phyloP scores from a whole-genome alignment of 1,140 invertebrate genomes.

The Tetramorium alpestre region DNA sequence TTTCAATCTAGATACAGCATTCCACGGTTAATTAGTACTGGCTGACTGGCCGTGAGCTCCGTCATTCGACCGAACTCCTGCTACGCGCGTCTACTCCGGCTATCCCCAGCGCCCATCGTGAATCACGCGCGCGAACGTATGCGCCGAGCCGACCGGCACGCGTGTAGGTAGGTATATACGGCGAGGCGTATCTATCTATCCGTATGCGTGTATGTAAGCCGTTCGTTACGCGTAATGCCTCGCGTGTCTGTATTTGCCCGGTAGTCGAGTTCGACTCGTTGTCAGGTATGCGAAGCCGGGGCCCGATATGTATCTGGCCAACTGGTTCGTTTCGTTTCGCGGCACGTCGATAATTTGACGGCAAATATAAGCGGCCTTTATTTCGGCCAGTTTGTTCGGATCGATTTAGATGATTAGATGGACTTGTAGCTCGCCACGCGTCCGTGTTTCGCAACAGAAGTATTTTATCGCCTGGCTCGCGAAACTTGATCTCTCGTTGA shows the following conservation, averaged over 20 bases:
- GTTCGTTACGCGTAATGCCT: conserved; percentile 62
- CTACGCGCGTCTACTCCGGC: conserved; percentile 62
- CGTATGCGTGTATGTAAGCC: conserved; percentile 20
- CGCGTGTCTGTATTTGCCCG: conserved; percentile 60
- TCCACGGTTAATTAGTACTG: conserved; percentile 85
- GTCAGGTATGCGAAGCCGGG: conserved; percentile 61
- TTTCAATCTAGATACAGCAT: conserved; percentile 86
- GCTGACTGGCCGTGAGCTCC: conserved; percentile 82
- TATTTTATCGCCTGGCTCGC: background rate
- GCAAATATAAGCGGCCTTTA: conserved; percentile 37
- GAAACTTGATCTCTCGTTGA: background rate
- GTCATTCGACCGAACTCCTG: conserved; percentile 77
- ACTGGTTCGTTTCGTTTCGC: conserved; percentile 45
- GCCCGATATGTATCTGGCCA: conserved; percentile 51
- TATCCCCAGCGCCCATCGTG: conserved; percentile 61
- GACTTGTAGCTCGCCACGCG: background rate
- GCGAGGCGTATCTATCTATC: background rate
- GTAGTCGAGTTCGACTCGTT: conserved; percentile 63
- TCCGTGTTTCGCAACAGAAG: background rate
- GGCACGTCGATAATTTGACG: conserved; percentile 63
- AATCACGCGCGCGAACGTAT: conserved; percentile 27
- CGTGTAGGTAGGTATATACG: background rate
- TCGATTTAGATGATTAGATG: background rate
- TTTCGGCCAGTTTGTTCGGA: conserved; percentile 36
- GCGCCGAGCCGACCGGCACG: background rate